Evolutionary conservation across 2,797 vertebrate genomes (phyloP).

Genomic region (Neosilurus mollespiculum): DNA sequence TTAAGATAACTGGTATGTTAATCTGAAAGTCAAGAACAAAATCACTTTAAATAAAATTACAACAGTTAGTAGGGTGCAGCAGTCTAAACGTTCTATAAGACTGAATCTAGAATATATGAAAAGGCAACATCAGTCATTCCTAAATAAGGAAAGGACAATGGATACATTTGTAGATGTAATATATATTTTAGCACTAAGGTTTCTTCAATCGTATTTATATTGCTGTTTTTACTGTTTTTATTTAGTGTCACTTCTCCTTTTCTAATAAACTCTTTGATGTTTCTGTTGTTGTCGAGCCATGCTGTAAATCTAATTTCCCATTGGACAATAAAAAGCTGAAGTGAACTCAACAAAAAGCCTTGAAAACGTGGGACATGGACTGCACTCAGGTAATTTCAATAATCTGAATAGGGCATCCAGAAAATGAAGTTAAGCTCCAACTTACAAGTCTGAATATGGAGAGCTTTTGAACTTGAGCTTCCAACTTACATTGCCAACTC

Average conservation of each 20-base stretch:
- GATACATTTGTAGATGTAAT: neutral
- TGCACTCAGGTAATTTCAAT: constrained; percentile 9
- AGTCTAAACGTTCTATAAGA: neutral
- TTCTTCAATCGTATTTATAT: neutral
- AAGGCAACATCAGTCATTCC: neutral
- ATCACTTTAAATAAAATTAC: neutral
- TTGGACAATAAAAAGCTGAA: constrained; percentile 3
- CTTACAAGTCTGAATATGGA: neutral
- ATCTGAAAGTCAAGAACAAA: constrained; percentile 2
- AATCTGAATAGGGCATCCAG: neutral
- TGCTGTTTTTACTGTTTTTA: neutral
- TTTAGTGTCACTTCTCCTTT: neutral
- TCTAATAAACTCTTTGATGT: neutral
- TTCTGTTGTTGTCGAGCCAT: neutral
- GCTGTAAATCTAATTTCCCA: constrained; percentile 15
- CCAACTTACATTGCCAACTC: neutral
- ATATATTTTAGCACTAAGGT: neutral
- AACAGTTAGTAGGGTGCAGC: neutral
- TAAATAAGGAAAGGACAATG: neutral
- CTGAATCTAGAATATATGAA: neutral
- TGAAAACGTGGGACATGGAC: neutral
- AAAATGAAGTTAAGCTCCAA: neutral
- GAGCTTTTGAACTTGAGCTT: neutral
- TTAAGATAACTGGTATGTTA: neutral
- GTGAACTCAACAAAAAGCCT: neutral